Evolutionary conservation across 2,888 invertebrate genomes (phyloP), one percentile per base, ranked within the genome.

Genomic region (Diogma glabrata): DNA sequence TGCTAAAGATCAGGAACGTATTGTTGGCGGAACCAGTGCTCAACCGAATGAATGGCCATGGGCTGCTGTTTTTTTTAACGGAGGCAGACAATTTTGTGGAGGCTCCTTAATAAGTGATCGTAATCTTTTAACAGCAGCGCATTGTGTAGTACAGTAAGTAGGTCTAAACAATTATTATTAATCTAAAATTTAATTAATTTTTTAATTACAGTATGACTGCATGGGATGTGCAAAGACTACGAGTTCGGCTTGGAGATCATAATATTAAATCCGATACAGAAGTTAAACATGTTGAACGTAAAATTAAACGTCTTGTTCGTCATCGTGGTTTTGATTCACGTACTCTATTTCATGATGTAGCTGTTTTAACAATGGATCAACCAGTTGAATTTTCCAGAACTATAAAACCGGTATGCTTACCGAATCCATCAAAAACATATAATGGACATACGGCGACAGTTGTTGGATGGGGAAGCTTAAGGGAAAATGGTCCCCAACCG

Each of bases 101-200:
- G 91, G 90, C 9, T 88, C 89, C 1, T 72, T 91, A 43, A 84
- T 91, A 55, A 88, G 90, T 60, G 78, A 80, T 56, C 70, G 66
- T 49, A 89, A 90, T 62, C 81, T 91, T 47, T 71, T 91, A 12
- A 84, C 90, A 2, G 89, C 90, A 3, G 90, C 91, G 2, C 90
- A 91, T 70, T 91, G 91, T 65, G 87, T 91, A 22, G 87, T 88
- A 24, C 86, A 87, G 90, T 90, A 74, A 78, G 81, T 70, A 52
- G 19, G 12, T 1, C n/a, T n/a, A 10, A 19, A 48, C 19, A 26
- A 17, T n/a, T 16, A 17, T 23, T 12, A 22, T 49, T 22, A 16
- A 30, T 20, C 26, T 54, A 24, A 3, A 19, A 6, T 14, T 23
- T 45, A 14, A 49, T 24, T 20, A 38, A 23, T 36, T 16, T 17